A percentile compares a stretch with the other conserved stretches of the same genome.
These are phyloP conservation scores for Eulithis prunata DNA, from an alignment of 2,888 invertebrate species.

Conservation along the genomic window DNA sequence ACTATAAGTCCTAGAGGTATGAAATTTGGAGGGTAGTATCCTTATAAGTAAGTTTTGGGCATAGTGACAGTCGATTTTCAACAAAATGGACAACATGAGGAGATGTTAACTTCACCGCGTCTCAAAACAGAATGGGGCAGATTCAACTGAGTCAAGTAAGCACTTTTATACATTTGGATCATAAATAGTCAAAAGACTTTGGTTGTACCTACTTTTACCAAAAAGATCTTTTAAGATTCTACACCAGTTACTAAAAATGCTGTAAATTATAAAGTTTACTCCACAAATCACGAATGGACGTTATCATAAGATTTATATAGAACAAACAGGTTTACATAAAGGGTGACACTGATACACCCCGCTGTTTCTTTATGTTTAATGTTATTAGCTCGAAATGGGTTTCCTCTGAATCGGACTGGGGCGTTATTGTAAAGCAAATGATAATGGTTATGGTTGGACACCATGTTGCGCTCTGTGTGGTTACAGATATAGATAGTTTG, in stretches of 20 bases:
- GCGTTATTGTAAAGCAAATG: conserved; percentile 79
- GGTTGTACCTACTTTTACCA: too few species aligned
- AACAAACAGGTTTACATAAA: conserved; percentile 63
- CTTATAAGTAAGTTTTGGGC: too few species aligned
- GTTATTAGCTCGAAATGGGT: conserved; percentile 75
- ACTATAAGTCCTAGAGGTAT: too few species aligned
- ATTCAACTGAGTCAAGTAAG: too few species aligned
- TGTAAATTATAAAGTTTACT: conserved; percentile 27
- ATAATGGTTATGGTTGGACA: conserved; percentile 76
- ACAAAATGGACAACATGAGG: too few species aligned
- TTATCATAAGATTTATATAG: conserved; percentile 52
- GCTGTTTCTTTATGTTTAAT: conserved; percentile 80
- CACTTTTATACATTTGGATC: too few species aligned
- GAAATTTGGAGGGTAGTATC: too few species aligned
- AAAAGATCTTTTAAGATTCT: too few species aligned
- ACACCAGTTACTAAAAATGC: conserved; percentile 30
- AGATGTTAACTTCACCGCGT: too few species aligned
- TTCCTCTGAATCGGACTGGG: conserved; percentile 68
- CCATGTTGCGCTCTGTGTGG: conserved; percentile 75
- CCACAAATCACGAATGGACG: conserved; percentile 34
- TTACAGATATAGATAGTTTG: conserved; percentile 45
- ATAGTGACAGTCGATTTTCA: too few species aligned
- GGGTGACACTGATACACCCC: conserved; percentile 79
- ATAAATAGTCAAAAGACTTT: too few species aligned
- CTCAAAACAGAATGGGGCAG: too few species aligned